A percentile compares a stretch with the other conserved stretches of the same genome.
Conservation (phyloP, 2,888 invertebrate genomes). For the Cephalotes varians region DNA sequence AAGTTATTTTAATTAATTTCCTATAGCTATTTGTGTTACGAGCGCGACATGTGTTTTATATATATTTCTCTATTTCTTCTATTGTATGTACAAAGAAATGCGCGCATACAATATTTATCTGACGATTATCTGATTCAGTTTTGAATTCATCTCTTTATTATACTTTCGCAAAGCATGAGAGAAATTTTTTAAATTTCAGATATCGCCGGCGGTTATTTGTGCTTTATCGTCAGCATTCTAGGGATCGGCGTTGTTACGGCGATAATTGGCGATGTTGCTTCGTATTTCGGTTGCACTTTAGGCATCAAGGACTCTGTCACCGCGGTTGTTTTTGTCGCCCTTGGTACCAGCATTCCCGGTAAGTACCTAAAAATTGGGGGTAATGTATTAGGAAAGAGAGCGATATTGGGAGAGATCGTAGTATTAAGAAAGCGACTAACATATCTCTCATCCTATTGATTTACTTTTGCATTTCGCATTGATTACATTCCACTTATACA, state of each 20-base stretch:
- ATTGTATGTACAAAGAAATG: neutral
- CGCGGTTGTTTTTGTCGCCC: constrained; percentile 98
- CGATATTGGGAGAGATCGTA: neutral
- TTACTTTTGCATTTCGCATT: constrained; percentile 49
- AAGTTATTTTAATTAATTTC: neutral
- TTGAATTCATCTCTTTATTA: neutral
- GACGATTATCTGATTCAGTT: neutral
- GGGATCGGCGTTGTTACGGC: constrained; percentile 98
- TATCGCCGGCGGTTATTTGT: constrained; percentile 97
- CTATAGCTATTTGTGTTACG: neutral
- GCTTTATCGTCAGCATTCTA: constrained; percentile 96
- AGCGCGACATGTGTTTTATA: neutral
- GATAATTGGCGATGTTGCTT: constrained; percentile 98
- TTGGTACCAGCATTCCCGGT: constrained; percentile 99
- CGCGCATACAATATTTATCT: neutral
- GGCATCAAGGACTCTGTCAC: constrained; percentile 99
- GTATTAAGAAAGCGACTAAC: constrained; percentile 41
- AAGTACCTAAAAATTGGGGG: constrained; percentile 74
- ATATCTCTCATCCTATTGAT: constrained; percentile 26
- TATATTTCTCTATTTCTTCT: neutral
- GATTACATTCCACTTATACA: constrained; percentile 29
- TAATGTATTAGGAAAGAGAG: neutral
- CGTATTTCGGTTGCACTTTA: constrained; percentile 98
- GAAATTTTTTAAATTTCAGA: constrained; percentile 87
- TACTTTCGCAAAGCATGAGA: neutral